Base-by-base conservation (phyloP, 2,888 invertebrate species). In the Pterobdella sp. region DNA sequence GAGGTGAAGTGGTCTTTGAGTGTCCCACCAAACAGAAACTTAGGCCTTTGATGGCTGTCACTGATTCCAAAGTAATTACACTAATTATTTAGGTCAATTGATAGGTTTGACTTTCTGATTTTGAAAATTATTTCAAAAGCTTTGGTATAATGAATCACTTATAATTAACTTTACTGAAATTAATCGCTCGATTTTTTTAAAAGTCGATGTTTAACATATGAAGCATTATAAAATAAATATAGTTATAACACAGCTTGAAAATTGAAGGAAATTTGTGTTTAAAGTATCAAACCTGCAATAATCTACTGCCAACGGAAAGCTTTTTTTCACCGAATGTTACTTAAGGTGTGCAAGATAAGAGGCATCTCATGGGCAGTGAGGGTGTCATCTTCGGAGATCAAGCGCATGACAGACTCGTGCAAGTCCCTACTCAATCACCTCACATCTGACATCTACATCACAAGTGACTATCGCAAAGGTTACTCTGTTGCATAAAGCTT, bases 1-100 rank as follows among this genome's bases (percentile, higher is more conserved):
- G 96, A 0, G 98, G 97, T 0, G 92, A 94, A 84, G 87, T 98
- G 10, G 84, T 88, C 31, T 95, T 98, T 82, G 89, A 88, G 76
- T 95, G 95, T 82, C 96, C 97, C 0, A 88, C 92, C 32, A 87
- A 90, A 72, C 90, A 91, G 78, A 89, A 90, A 77, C 85, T 98
- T 32, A 87, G 91, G 36, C 91, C 95, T 0, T 83, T 94, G 72
- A 91, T 88, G 81, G 87, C 80, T 77, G 81, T 82, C 68, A 92
- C 94, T 86, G 90, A 98, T 0, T 95, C 94, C 85, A 88, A 95
- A 78, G 90, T 98, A 73, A 87, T 98, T 75, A 98, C 98, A 0
- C 3, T 4, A 3, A 26, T 22, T 22, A 4, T 42, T 7, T 42
- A 42, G 42, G 10, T 42, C 42, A 42, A 42, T 42, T 7, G 42